phyloP scores from a whole-genome alignment of 2,888 invertebrate genomes.

The Sesia bembeciformis region DNA sequence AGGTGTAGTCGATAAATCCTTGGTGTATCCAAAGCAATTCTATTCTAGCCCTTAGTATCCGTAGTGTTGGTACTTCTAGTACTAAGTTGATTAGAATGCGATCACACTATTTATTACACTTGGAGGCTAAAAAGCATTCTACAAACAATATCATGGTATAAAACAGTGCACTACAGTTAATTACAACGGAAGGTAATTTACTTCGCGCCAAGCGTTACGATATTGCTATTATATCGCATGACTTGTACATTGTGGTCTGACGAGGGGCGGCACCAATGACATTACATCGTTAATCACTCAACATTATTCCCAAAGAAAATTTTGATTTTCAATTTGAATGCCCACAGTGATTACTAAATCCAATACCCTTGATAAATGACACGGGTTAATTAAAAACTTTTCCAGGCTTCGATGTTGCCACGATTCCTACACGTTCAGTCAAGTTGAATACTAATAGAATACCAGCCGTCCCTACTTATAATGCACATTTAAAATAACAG shows the following conservation, averaged over 20 bases:
- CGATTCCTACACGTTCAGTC: too few relatives aligned
- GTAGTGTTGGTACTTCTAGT: too few relatives aligned
- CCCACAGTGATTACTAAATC: constrained; percentile 48
- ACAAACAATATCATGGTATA: neutral
- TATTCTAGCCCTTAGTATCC: too few relatives aligned
- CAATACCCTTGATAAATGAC: constrained; percentile 55
- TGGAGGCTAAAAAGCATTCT: too few relatives aligned
- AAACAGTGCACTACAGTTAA: constrained; percentile 35
- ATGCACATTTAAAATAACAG: too few relatives aligned
- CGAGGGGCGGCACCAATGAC: constrained; percentile 53
- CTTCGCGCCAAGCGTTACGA: constrained; percentile 51
- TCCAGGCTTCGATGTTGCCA: constrained; percentile 4
- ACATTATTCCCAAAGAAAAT: constrained; percentile 51
- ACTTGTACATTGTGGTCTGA: constrained; percentile 55
- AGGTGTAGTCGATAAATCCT: too few relatives aligned
- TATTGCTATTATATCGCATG: constrained; percentile 66
- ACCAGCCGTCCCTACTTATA: too few relatives aligned
- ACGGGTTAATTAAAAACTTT: constrained; percentile 40
- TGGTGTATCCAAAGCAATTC: too few relatives aligned
- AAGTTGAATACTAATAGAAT: too few relatives aligned
- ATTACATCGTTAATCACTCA: constrained; percentile 64
- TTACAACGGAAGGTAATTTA: constrained; percentile 58
- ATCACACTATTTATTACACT: too few relatives aligned
- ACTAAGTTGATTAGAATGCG: too few relatives aligned
- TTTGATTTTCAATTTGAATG: constrained; percentile 66